Evolutionary conservation across 2,113 vertebrate genomes (phyloP).

Genomic region (Cynopterus brachyotis): DNA sequence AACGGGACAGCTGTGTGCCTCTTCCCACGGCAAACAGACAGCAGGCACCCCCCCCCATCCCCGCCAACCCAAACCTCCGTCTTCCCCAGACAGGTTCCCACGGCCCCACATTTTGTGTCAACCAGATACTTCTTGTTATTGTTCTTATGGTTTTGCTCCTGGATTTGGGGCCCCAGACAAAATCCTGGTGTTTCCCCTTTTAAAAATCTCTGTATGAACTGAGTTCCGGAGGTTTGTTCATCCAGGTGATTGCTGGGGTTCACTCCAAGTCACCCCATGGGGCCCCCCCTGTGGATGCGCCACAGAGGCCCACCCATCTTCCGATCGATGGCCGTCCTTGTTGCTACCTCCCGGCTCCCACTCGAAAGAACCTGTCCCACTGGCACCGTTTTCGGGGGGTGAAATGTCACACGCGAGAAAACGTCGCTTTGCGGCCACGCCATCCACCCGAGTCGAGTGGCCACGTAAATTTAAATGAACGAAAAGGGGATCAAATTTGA

Average conservation of each 20-base stretch:
- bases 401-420: too few relatives aligned
- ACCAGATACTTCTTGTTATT: not conserved
- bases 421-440: not conserved
- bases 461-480: not conserved
- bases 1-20: not conserved
- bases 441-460: not conserved
- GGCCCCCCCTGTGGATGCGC: rapidly evolving
- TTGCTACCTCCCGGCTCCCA: not conserved
- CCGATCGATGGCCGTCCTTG: too few relatives aligned
- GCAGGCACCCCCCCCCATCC: not conserved
- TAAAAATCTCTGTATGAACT: not conserved
- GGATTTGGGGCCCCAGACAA: not conserved
- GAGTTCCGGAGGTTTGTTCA: not conserved
- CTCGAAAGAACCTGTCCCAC: not conserved
- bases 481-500: not conserved
- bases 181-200: not conserved
- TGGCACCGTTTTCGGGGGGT: not conserved
- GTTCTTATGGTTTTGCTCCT: not conserved
- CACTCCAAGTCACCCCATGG: too few relatives aligned
- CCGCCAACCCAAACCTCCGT: not conserved
- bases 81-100: not conserved
- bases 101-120: not conserved
- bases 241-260: too few relatives aligned
- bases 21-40: not conserved
- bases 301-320: rapidly evolving